Percentiles rank a stretch among this genome's conserved stretches.
These are phyloP conservation scores for Dicentrarchus labrax DNA, from an alignment of 2,113 vertebrate genomes.

Conservation along the genomic window DNA sequence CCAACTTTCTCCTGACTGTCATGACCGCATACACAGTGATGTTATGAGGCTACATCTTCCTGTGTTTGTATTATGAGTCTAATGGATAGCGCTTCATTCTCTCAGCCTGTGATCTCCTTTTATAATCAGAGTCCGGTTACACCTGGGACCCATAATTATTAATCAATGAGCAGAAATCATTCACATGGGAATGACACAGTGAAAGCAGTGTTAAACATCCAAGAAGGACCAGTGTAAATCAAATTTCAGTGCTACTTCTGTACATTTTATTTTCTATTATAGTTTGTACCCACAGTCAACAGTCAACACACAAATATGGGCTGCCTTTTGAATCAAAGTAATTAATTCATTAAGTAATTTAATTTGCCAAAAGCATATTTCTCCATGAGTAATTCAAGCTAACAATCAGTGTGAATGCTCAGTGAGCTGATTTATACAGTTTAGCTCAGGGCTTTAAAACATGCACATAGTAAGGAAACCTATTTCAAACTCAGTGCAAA, in stretches of 20 bases:
- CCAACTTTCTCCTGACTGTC: background rate
- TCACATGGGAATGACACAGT: background rate
- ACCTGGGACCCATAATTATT: conserved; percentile 1
- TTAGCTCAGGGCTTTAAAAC: background rate
- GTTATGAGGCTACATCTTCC: too few relatives aligned
- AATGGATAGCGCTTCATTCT: background rate
- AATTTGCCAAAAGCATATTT: background rate
- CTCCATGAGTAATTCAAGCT: background rate
- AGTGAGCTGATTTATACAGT: background rate
- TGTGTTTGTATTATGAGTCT: background rate
- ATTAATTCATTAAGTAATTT: background rate
- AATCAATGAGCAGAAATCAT: background rate
- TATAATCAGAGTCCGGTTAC: background rate
- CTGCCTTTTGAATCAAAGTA: background rate
- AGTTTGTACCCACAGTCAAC: background rate
- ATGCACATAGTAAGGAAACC: background rate
- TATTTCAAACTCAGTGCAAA: background rate
- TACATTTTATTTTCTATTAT: background rate
- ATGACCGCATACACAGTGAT: background rate
- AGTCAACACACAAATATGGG: too few relatives aligned
- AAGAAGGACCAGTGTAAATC: background rate
- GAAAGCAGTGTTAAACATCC: background rate
- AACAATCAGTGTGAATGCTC: background rate
- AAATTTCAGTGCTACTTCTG: background rate
- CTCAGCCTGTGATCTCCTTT: background rate